A percentile compares a stretch with the other conserved stretches of the same genome.
phyloP scores from a whole-genome alignment of 1,140 invertebrate species.

The Drosophila trapezifrons region DNA sequence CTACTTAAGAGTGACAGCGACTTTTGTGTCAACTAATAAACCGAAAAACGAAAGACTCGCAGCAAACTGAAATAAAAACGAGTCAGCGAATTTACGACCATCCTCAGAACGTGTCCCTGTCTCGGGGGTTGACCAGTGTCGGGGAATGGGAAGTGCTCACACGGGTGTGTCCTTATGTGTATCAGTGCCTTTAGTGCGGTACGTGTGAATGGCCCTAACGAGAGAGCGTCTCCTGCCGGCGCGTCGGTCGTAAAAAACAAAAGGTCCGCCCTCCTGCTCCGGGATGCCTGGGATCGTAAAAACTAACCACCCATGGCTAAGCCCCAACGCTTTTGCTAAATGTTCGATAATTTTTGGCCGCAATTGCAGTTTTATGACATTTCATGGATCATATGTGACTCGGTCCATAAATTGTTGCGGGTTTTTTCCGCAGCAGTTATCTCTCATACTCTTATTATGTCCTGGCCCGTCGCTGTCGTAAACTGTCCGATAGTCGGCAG shows the following conservation, averaged over 20 bases:
- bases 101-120: constrained; percentile 53
- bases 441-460: constrained; percentile 33
- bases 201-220: constrained; percentile 68
- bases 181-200: constrained; percentile 71
- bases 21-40: constrained; percentile 64
- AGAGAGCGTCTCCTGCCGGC: constrained; percentile 45
- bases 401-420: constrained; percentile 71
- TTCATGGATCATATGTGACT: constrained; percentile 72
- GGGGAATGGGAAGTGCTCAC: constrained; percentile 23
- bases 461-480: constrained; percentile 44
- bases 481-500: constrained; percentile 61
- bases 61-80: constrained; percentile 48
- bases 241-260: constrained; percentile 73
- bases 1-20: constrained; percentile 56
- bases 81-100: constrained; percentile 57
- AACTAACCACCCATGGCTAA: constrained; percentile 71
- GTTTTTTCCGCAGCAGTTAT: constrained; percentile 39
- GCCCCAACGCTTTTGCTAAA: constrained; percentile 74
- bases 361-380: constrained; percentile 79
- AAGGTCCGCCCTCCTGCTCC: constrained; percentile 48
- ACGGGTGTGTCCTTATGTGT: constrained; percentile 54
- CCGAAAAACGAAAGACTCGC: constrained; percentile 40
- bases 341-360: constrained; percentile 79
- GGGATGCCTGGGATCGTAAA: constrained; percentile 45
- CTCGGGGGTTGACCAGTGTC: constrained; percentile 44